phyloP scores from a whole-genome alignment of 2,888 invertebrate genomes.

The Scaptomyza polygonia region DNA sequence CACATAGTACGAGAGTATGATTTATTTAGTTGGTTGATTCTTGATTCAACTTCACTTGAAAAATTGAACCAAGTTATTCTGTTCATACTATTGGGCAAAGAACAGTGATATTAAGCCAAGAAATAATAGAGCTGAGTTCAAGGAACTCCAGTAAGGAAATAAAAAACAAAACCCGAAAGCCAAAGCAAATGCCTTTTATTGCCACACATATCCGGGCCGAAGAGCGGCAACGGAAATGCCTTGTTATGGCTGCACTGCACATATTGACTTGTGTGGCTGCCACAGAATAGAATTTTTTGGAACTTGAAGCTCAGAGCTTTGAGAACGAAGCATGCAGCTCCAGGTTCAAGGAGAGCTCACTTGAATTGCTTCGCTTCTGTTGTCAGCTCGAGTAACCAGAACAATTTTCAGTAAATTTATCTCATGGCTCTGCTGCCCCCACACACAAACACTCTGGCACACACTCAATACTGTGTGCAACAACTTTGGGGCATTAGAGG shows the following conservation, averaged over 20 bases:
- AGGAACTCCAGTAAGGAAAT: no score
- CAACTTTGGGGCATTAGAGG: slow-evolving; percentile 11
- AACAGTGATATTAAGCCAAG: no score
- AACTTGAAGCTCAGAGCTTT: not conserved
- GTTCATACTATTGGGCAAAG: no score
- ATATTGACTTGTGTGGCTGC: slow-evolving; percentile 38
- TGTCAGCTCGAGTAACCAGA: slow-evolving; percentile 36
- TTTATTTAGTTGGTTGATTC: no score
- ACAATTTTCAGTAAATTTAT: slow-evolving; percentile 58
- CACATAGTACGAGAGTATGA: no score
- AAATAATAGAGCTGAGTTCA: no score
- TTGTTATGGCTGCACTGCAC: slow-evolving; percentile 44
- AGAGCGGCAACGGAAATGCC: slow-evolving; percentile 49
- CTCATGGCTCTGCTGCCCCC: slow-evolving; percentile 16
- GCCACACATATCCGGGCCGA: slow-evolving; percentile 27
- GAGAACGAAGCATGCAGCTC: not conserved
- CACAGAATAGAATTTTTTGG: not conserved
- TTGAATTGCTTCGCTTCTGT: slow-evolving; percentile 33
- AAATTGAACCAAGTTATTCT: no score
- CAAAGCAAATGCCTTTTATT: slow-evolving; percentile 43
- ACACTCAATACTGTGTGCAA: not conserved
- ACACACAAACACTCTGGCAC: not conserved
- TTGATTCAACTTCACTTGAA: no score
- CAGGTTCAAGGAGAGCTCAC: not conserved
- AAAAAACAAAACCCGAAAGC: no score